These are phyloP conservation scores for Lasioglossum baleicum DNA, from an alignment of 1,140 invertebrate species.

Conservation along the genomic window DNA sequence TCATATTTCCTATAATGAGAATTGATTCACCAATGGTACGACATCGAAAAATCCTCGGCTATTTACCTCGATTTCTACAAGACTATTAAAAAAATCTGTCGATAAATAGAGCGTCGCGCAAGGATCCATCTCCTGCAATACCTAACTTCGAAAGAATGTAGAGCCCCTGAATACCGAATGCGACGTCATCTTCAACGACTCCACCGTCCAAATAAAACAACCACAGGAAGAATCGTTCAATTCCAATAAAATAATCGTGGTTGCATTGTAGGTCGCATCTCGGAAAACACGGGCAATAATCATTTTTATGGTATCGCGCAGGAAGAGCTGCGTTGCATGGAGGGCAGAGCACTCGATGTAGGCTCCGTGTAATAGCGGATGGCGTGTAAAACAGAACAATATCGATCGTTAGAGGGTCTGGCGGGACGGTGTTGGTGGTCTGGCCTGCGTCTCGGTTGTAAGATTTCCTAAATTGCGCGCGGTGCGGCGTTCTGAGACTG, in stretches of 20 bases:
- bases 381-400: slow-evolving; percentile 23
- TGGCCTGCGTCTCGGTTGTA: slow-evolving; percentile 17
- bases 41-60: no score
- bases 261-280: neutral
- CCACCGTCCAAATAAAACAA: neutral
- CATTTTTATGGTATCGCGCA: neutral
- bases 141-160: neutral
- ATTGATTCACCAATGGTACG: no score
- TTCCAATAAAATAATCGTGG: neutral
- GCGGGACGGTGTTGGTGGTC: neutral
- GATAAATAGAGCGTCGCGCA: no score
- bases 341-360: neutral
- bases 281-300: neutral
- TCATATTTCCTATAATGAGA: no score
- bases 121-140: no score
- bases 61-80: no score
- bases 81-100: no score
- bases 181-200: neutral
- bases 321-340: neutral
- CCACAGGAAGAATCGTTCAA: neutral
- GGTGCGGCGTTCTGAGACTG: neutral
- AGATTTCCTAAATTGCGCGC: slow-evolving; percentile 42
- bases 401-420: slow-evolving; percentile 41
- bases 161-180: neutral
- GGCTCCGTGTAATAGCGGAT: neutral